These are phyloP conservation scores for Drosophila recens DNA, from an alignment of 2,888 invertebrate species.

Conservation along the genomic window DNA sequence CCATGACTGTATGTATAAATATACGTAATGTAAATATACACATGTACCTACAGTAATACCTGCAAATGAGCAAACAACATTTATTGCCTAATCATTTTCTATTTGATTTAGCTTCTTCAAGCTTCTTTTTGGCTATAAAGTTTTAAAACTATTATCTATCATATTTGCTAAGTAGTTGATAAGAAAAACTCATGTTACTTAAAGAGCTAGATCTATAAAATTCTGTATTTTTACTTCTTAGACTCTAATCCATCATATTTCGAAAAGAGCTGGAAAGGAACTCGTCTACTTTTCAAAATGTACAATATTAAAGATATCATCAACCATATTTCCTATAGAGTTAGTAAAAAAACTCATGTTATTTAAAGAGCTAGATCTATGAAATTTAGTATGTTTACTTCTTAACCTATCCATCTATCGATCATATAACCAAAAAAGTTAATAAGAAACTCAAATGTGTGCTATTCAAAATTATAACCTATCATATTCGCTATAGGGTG, in stretches of 20 bases:
- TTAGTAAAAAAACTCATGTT: neutral
- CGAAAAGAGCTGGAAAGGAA: too few species aligned
- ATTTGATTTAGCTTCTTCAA: neutral
- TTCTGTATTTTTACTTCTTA: neutral
- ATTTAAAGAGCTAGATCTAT: neutral
- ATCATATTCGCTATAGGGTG: neutral
- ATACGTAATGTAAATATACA: neutral
- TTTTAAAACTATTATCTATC: neutral
- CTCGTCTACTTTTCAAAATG: neutral
- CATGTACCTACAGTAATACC: neutral
- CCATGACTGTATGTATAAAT: conserved; percentile 11
- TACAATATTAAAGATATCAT: neutral
- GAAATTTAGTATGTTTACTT: neutral
- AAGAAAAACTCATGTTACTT: neutral
- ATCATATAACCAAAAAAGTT: too few species aligned
- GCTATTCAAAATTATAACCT: neutral
- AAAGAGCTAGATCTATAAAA: neutral
- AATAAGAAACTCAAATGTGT: neutral
- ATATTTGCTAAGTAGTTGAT: neutral
- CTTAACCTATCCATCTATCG: too few species aligned
- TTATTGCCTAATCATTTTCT: neutral
- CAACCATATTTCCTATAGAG: neutral
- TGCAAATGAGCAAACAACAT: neutral
- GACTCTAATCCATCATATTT: neutral
- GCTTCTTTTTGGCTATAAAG: neutral